Conservation (phyloP, 1,140 invertebrate genomes). For the Megalopta genalis region DNA sequence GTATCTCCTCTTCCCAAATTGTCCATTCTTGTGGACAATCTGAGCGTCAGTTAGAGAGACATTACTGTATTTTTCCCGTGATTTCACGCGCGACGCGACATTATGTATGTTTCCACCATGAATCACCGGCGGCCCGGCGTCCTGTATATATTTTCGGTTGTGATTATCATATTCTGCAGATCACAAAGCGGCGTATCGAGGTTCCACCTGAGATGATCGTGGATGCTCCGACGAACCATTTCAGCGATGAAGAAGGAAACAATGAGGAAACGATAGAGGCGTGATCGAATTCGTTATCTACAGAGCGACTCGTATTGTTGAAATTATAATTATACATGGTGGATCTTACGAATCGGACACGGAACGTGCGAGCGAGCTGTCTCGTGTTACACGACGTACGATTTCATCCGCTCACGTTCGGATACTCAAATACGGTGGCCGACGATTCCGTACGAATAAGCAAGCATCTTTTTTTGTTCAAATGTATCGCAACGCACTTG, state of each 20-base stretch:
- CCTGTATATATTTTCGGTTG: constrained; percentile 1
- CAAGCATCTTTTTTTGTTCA: not conserved
- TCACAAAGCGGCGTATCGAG: constrained; percentile 23
- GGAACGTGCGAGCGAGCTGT: not conserved
- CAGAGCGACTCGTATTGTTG: not conserved
- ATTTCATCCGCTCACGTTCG: not conserved
- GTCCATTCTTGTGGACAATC: no score
- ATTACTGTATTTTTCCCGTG: no score
- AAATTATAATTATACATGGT: not conserved
- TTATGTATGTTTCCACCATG: no score
- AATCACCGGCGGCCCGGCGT: no score
- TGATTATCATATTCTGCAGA: constrained; percentile 38
- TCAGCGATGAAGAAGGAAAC: constrained; percentile 14
- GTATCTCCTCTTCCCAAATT: no score
- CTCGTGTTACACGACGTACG: not conserved
- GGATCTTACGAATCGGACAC: not conserved
- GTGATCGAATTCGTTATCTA: not conserved
- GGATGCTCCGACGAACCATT: constrained; percentile 38
- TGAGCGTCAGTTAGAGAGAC: no score
- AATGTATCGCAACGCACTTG: not conserved
- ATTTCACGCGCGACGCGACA: no score
- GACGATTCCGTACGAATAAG: not conserved
- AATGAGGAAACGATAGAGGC: not conserved
- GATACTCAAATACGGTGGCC: no score
- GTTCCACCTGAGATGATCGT: constrained; percentile 30